Percentiles rank a stretch among this genome's conserved stretches.
These are phyloP conservation scores for Thereva unica DNA, from an alignment of 2,888 invertebrate genomes.

Conservation along the genomic window DNA sequence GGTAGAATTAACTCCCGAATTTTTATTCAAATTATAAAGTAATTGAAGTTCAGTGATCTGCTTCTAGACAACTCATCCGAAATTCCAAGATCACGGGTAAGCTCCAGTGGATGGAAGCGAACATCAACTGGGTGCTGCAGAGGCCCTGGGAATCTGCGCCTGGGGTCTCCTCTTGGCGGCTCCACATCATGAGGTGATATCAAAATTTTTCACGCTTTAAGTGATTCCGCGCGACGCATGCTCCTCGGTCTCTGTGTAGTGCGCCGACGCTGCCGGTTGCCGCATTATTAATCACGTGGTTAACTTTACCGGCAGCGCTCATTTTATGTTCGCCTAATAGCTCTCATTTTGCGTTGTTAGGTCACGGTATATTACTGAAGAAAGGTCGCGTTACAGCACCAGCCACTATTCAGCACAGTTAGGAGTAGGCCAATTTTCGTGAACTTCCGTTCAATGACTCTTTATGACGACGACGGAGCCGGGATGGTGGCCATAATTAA, in stretches of 20 bases:
- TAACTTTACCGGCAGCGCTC: slow-evolving; percentile 9
- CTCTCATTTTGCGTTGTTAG: not conserved
- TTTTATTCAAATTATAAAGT: slow-evolving; percentile 33
- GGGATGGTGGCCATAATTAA: too few relatives aligned
- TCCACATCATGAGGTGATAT: slow-evolving; percentile 1
- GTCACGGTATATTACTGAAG: slow-evolving; percentile 10
- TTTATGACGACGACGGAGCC: too few relatives aligned
- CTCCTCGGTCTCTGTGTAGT: not conserved
- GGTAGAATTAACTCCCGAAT: slow-evolving; percentile 20
- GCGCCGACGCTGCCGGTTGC: not conserved
- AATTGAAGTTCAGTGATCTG: slow-evolving; percentile 35
- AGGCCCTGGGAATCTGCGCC: not conserved
- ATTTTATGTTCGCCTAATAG: not conserved
- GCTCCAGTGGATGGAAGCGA: not conserved
- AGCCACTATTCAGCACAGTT: too few relatives aligned
- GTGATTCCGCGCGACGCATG: slow-evolving; percentile 12
- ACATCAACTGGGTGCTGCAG: not conserved
- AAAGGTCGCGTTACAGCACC: too few relatives aligned
- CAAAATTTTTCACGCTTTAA: slow-evolving; percentile 19
- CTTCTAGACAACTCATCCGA: not conserved
- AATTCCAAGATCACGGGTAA: slow-evolving; percentile 5
- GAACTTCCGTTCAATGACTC: too few relatives aligned
- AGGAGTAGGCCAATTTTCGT: too few relatives aligned
- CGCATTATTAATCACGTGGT: slow-evolving; percentile 21
- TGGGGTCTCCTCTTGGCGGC: not conserved